Conservation (phyloP, 2,797 vertebrate genomes). For the Alosa sapidissima region DNA sequence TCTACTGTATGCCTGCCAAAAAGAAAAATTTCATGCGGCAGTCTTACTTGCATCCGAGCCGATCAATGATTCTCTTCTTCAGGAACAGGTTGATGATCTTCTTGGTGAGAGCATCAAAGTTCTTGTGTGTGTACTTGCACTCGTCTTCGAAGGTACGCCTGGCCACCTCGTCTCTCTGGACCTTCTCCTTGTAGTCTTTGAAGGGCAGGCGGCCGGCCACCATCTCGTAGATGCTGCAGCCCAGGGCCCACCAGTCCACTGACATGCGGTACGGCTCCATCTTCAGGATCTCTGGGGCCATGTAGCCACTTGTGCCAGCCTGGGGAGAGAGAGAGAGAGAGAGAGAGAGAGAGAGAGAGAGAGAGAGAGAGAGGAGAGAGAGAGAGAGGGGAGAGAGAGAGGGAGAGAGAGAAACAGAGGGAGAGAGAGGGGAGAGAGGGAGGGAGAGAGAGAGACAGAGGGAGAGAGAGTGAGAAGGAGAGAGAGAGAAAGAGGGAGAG, state of each 20-base stretch:
- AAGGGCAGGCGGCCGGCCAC: slow-evolving; percentile 86
- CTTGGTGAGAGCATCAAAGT: slow-evolving; percentile 78
- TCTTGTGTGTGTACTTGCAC: slow-evolving; percentile 77
- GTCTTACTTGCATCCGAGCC: slow-evolving; percentile 85
- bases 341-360: neutral
- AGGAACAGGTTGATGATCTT: slow-evolving; percentile 82
- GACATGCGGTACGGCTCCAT: slow-evolving; percentile 82
- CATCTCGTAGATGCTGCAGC: slow-evolving; percentile 92
- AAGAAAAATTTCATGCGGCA: neutral
- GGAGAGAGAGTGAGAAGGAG: neutral
- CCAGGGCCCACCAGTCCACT: slow-evolving; percentile 93
- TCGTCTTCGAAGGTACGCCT: slow-evolving; percentile 86
- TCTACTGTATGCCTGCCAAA: neutral
- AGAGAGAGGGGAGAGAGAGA: no score
- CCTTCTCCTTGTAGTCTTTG: slow-evolving; percentile 85
- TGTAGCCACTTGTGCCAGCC: slow-evolving; percentile 74
- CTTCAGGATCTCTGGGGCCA: slow-evolving; percentile 73
- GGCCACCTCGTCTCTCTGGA: slow-evolving; percentile 82
- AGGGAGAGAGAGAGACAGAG: neutral
- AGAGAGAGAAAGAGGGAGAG: slow-evolving; percentile 15
- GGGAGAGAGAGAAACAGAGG: slow-evolving; percentile 22
- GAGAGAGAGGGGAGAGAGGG: slow-evolving; percentile 8
- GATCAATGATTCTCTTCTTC: slow-evolving; percentile 76
- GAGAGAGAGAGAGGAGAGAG: neutral
- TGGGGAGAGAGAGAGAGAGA: slow-evolving; percentile 36